Percentiles rank a stretch among this genome's conserved stretches.
Evolutionary conservation across 2,888 invertebrate genomes (phyloP).

Genomic region (Micoletzkya japonica): DNA sequence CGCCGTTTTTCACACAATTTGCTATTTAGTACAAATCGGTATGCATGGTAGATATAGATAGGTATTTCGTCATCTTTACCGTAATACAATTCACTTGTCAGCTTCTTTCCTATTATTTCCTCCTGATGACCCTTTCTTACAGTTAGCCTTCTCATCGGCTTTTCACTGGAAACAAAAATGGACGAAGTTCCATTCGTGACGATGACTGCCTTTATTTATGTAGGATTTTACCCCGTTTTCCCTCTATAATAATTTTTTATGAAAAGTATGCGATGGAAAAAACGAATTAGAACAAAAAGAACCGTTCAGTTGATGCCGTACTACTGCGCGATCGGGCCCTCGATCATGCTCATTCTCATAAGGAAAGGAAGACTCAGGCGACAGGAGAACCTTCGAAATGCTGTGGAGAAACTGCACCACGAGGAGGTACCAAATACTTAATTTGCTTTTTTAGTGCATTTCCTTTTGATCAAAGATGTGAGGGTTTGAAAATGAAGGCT

Average conservation of each 20-base stretch:
- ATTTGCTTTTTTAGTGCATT: too few relatives aligned
- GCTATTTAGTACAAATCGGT: slow-evolving; percentile 15
- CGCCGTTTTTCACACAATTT: slow-evolving; percentile 5
- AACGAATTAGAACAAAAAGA: background rate
- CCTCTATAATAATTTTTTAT: too few relatives aligned
- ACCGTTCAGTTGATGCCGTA: slow-evolving; percentile 19
- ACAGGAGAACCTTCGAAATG: slow-evolving; percentile 14
- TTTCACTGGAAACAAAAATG: background rate
- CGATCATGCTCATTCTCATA: slow-evolving; percentile 19
- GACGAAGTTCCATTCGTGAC: background rate
- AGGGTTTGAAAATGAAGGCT: too few relatives aligned
- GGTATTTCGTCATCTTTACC: background rate
- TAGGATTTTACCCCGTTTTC: background rate
- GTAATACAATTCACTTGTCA: background rate
- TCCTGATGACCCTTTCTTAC: too few relatives aligned
- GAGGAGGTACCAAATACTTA: too few relatives aligned
- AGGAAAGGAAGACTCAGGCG: background rate
- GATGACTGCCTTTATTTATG: slow-evolving; percentile 7
- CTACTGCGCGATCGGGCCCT: slow-evolving; percentile 18
- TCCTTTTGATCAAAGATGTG: too few relatives aligned
- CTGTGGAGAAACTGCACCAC: background rate
- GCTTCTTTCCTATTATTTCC: background rate
- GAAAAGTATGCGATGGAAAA: background rate
- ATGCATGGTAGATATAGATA: background rate
- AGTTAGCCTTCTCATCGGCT: background rate